These are phyloP conservation scores for Odontamblyopus rebecca DNA, from an alignment of 2,797 vertebrate species.

Conservation along the genomic window DNA sequence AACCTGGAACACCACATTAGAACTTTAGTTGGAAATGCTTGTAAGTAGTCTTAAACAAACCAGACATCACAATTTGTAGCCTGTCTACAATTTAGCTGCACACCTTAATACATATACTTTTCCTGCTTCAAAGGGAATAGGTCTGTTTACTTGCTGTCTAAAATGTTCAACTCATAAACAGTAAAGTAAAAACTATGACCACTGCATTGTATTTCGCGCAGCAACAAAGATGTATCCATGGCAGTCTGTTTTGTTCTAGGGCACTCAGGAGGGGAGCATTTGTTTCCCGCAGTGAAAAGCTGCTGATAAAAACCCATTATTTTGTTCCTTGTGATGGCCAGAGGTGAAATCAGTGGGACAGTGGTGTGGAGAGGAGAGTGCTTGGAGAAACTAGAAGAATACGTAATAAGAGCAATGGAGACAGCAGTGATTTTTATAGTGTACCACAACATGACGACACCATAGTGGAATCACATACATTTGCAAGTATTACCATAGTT, in stretches of 20 bases:
- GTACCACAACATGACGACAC: constrained; percentile 9
- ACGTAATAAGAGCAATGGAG: constrained; percentile 10
- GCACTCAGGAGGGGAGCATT: not conserved
- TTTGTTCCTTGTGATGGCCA: constrained; percentile 18
- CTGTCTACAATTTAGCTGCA: not conserved
- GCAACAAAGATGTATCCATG: not conserved
- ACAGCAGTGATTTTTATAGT: constrained; percentile 8
- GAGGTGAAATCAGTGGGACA: constrained; percentile 9
- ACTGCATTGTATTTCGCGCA: not conserved
- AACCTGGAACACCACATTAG: not conserved
- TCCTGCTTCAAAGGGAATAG: not conserved
- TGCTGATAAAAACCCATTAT: constrained; percentile 13
- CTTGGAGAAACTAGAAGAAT: constrained; percentile 7
- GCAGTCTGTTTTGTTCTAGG: not conserved
- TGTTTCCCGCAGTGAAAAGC: constrained; percentile 5
- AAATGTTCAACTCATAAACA: not conserved
- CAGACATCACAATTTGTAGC: not conserved
- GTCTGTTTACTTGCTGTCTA: not conserved
- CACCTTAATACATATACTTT: not conserved
- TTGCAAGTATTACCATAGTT: constrained; percentile 20
- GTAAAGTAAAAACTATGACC: not conserved
- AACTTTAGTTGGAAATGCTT: not conserved
- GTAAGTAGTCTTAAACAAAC: not conserved
- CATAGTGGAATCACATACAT: constrained; percentile 21
- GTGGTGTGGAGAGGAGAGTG: not conserved